These are phyloP conservation scores for Atrichornis clamosus DNA, from an alignment of 2,113 vertebrate genomes.

Conservation along the genomic window DNA sequence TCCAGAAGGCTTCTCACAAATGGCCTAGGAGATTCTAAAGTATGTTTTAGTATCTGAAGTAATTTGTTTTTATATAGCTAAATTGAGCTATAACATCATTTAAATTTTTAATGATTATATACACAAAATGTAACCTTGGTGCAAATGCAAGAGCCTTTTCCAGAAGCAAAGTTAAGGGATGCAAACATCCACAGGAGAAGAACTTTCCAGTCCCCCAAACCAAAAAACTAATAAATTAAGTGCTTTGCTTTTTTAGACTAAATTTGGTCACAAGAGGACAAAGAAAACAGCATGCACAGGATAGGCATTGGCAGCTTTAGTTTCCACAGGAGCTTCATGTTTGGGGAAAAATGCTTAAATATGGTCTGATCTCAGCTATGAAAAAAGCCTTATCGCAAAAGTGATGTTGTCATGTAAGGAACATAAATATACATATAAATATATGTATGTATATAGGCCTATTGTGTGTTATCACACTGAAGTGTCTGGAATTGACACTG, in stretches of 20 bases:
- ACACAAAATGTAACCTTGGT: background rate
- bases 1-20: background rate
- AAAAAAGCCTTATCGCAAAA: background rate
- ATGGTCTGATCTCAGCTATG: background rate
- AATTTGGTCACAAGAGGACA: background rate
- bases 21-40: background rate
- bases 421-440: background rate
- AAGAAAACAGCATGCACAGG: background rate
- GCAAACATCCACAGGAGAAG: background rate
- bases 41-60: background rate
- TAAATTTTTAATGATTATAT: background rate
- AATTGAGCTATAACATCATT: background rate
- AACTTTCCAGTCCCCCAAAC: background rate
- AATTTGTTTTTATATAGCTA: background rate
- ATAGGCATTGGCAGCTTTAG: background rate
- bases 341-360: background rate
- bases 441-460: background rate
- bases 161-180: background rate
- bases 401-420: background rate
- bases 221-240: background rate
- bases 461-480: background rate
- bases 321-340: background rate
- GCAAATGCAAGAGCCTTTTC: background rate
- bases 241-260: background rate
- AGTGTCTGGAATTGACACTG: background rate